These are phyloP conservation scores for Aspidoscelis tigris DNA, from an alignment of 2,113 vertebrate genomes.

Conservation along the genomic window DNA sequence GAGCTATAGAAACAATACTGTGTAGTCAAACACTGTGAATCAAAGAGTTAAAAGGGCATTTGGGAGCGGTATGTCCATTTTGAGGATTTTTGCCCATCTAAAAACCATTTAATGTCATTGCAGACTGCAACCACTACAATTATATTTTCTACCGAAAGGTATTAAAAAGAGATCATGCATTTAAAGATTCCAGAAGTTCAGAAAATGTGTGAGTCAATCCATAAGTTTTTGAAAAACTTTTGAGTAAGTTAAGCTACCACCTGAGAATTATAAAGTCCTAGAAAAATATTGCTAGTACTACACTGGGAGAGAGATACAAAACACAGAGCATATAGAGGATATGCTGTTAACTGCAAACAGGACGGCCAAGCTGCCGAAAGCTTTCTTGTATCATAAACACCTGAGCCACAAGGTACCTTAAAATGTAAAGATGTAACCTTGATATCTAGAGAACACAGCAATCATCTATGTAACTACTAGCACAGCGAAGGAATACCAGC, in stretches of 20 bases:
- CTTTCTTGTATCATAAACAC: conserved; percentile 24
- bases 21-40: conserved; percentile 7
- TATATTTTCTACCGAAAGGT: not conserved
- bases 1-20: conserved; percentile 35
- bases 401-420: conserved; percentile 56
- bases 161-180: not conserved
- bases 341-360: accelerated
- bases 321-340: not conserved
- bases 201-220: not conserved
- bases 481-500: conserved; percentile 27
- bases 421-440: conserved; percentile 27
- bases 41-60: conserved; percentile 15
- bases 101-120: not conserved
- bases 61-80: not conserved
- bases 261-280: not conserved
- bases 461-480: not conserved
- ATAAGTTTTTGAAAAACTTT: not conserved
- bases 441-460: not conserved
- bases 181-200: conserved; percentile 30
- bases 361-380: conserved; percentile 26
- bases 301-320: not conserved
- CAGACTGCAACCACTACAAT: not conserved
- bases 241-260: not conserved
- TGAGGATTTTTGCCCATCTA: conserved; percentile 5
- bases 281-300: not conserved